Percentiles rank a stretch among this genome's conserved stretches.
Evolutionary conservation across 1,140 invertebrate species (phyloP).

Genomic region (Bombus huntii): DNA sequence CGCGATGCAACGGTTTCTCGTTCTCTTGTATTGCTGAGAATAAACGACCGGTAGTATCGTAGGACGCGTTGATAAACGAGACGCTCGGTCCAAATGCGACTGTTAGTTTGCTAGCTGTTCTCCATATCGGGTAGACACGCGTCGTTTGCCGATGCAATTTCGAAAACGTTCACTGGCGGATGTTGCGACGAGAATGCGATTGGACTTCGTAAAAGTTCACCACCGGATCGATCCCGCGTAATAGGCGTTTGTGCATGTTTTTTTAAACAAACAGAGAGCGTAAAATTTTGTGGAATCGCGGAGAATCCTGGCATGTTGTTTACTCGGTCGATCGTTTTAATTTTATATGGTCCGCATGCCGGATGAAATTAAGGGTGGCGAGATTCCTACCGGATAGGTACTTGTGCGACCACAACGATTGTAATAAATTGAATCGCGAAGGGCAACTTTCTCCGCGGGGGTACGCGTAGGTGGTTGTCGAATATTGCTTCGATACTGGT

Average conservation of each 20-base stretch:
- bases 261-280: neutral
- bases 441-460: slow-evolving; percentile 72
- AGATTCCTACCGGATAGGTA: slow-evolving; percentile 53
- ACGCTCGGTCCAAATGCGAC: slow-evolving; percentile 24
- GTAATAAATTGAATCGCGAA: slow-evolving; percentile 69
- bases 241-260: neutral
- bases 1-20: slow-evolving; percentile 32
- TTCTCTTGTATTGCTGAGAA: slow-evolving; percentile 7
- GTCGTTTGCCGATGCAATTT: slow-evolving; percentile 29
- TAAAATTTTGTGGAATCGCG: slow-evolving; percentile 15
- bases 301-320: slow-evolving; percentile 26
- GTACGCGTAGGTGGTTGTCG: slow-evolving; percentile 71
- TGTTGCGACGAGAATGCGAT: neutral
- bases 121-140: slow-evolving; percentile 27
- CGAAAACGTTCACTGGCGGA: neutral
- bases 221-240: neutral
- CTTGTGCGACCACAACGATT: slow-evolving; percentile 57
- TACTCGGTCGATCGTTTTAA: slow-evolving; percentile 58
- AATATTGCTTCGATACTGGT: slow-evolving; percentile 69
- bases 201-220: neutral
- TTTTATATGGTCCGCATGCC: slow-evolving; percentile 53
- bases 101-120: neutral
- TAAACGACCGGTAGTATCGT: slow-evolving; percentile 42
- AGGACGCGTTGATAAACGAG: slow-evolving; percentile 38
- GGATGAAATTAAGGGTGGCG: slow-evolving; percentile 61